Evolutionary conservation across 92 coral and sea anemone genomes (phyloP).

Genomic region (Phenganax stokvisi): DNA sequence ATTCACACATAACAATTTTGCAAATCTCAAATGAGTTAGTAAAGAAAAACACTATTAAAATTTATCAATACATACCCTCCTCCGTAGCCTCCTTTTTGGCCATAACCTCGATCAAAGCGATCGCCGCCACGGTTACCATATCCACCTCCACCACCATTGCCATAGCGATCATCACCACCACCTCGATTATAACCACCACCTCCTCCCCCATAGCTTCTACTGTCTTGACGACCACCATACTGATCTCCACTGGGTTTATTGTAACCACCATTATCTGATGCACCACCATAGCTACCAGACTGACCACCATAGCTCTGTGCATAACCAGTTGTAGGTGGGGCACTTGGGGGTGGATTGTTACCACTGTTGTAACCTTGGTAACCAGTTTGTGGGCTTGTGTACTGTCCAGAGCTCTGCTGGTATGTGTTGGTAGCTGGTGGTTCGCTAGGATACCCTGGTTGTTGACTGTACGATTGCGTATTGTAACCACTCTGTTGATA

Average conservation of each 20-base stretch:
- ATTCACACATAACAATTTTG: too few species aligned
- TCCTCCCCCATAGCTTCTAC: not conserved
- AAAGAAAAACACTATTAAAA: not conserved
- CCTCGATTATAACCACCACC: constrained; percentile 22
- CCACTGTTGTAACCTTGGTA: constrained; percentile 10
- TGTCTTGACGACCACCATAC: constrained; percentile 18
- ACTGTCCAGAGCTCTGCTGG: constrained; percentile 4
- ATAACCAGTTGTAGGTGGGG: constrained; percentile 12
- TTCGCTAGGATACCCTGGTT: not conserved
- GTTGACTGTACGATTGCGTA: not conserved
- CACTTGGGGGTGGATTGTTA: not conserved
- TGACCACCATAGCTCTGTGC: constrained; percentile 29
- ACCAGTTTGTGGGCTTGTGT: constrained; percentile 18
- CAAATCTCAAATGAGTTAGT: not conserved
- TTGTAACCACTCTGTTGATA: constrained; percentile 28
- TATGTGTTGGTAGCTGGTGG: not conserved
- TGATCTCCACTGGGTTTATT: constrained; percentile 28
- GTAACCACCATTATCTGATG: constrained; percentile 15
- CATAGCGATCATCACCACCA: constrained; percentile 18
- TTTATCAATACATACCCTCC: constrained; percentile 21
- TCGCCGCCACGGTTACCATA: constrained; percentile 27
- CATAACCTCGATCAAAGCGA: constrained; percentile 14
- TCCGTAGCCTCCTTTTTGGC: constrained; percentile 28
- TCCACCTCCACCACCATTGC: constrained; percentile 12
- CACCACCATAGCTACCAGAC: not conserved